phyloP scores from a whole-genome alignment of 2,797 vertebrate genomes.

The Erethizon dorsatum region DNA sequence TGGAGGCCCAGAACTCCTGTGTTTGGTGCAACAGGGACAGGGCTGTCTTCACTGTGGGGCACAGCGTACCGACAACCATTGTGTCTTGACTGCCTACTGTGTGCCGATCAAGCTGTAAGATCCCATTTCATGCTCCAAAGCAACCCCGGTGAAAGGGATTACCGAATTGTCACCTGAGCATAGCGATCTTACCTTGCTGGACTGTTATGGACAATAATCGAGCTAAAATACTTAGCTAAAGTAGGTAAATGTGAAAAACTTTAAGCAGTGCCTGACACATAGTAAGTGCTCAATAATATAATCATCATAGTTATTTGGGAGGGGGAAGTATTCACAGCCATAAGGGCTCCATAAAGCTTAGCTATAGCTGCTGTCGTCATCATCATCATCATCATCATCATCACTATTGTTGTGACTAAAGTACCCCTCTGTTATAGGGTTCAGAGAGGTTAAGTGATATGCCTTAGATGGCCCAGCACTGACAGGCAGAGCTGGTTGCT shows the following conservation, averaged over 20 bases:
- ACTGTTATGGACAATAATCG: background rate
- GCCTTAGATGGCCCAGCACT: background rate
- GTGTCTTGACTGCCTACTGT: background rate
- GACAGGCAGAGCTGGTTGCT: background rate
- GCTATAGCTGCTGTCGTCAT: background rate
- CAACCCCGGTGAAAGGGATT: background rate
- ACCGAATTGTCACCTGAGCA: background rate
- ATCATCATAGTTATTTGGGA: background rate
- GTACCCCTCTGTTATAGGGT: background rate
- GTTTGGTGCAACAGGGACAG: background rate
- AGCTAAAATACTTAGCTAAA: background rate
- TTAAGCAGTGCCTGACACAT: background rate
- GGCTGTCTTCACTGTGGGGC: accelerated
- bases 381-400: too few species aligned
- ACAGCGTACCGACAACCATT: background rate
- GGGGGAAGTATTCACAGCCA: background rate
- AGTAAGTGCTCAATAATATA: background rate
- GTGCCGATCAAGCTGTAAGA: background rate
- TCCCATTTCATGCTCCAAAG: background rate
- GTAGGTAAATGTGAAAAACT: background rate
- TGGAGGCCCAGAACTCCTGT: background rate
- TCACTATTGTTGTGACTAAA: background rate
- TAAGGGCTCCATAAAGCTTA: background rate
- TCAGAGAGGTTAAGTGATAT: background rate
- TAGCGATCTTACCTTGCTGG: background rate